A percentile compares a stretch with the other conserved stretches of the same genome.
These are phyloP conservation scores for Brachyptera risi DNA, from an alignment of 2,888 invertebrate species.

Conservation along the genomic window DNA sequence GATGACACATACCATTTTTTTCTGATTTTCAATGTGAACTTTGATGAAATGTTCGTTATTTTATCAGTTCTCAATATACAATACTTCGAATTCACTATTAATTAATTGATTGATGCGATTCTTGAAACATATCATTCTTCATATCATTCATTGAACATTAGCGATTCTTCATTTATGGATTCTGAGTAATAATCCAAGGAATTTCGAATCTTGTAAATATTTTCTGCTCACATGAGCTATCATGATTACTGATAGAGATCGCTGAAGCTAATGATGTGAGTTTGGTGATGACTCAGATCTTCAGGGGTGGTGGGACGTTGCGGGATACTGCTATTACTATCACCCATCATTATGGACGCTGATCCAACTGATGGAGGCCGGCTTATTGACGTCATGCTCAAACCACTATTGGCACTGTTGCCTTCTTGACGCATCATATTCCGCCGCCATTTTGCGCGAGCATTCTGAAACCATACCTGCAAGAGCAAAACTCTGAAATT, in stretches of 20 bases:
- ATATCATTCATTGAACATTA: no score
- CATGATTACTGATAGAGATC: slow-evolving; percentile 46
- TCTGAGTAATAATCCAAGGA: no score
- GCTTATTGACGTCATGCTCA: slow-evolving; percentile 35
- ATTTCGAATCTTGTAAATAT: no score
- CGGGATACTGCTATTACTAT: slow-evolving; percentile 45
- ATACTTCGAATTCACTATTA: no score
- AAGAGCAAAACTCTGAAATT: no score
- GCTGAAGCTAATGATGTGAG: slow-evolving; percentile 40
- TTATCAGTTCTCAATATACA: no score
- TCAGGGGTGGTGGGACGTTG: slow-evolving; percentile 48
- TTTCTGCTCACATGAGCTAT: neutral
- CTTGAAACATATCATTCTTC: no score
- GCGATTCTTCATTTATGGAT: no score
- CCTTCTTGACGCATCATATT: slow-evolving; percentile 83
- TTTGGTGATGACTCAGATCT: slow-evolving; percentile 36
- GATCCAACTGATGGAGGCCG: slow-evolving; percentile 42
- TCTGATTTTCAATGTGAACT: no score
- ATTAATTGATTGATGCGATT: no score
- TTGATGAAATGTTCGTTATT: no score
- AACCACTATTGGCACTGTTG: slow-evolving; percentile 34
- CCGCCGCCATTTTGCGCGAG: slow-evolving; percentile 95
- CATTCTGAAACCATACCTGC: slow-evolving; percentile 99
- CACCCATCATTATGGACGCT: slow-evolving; percentile 46
- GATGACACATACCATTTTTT: no score